Base-by-base conservation (phyloP, 2,888 invertebrate species). In the Trissolcus japonicus region DNA sequence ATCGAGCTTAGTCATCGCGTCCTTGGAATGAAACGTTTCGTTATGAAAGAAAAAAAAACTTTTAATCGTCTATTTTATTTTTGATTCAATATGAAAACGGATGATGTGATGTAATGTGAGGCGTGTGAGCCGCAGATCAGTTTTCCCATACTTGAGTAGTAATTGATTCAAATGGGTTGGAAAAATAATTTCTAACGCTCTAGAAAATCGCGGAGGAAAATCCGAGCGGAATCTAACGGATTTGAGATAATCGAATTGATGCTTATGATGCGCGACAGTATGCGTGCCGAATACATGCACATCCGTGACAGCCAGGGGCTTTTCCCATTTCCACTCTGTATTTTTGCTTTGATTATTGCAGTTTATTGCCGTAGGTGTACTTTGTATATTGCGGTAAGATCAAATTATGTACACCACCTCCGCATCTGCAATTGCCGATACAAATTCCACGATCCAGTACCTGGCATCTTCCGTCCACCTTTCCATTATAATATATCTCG, bases 361-460 rank as follows among this genome's bases (percentile, higher is more conserved):
- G 57, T 80, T 67, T 65, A 78, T 68, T 46, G 78, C 78, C 78
- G 67, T 75, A 71, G 75, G 78, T 75, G 78, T 57, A 35, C 74
- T 56, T 46, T 55, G 61, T 6, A 66, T 66, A 71, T 76, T 71
- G 61, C 57, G 46, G 66, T 57, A 62, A 57, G 71, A 35, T 29
- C 54, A 61, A 82, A 84, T 84, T 84, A 84, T 82, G 79, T 79
- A 78, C 79, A 80, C 76, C 71, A 77, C 79, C 76, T 78, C 74
- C 75, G 69, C 81, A 79, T 82, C 83, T 84, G 82, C 84, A 85
- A 87, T 86, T 84, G 82, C 84, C 82, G 83, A 81, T 83, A 82
- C 83, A 83, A 86, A 85, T 84, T 85, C 86, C 85, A 83, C 86
- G 86, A 85, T 86, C 84, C 84, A 85, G 84, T 85, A 83, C 83